Conservation (phyloP, 2,797 vertebrate species). For the Monodelphis domestica region DNA sequence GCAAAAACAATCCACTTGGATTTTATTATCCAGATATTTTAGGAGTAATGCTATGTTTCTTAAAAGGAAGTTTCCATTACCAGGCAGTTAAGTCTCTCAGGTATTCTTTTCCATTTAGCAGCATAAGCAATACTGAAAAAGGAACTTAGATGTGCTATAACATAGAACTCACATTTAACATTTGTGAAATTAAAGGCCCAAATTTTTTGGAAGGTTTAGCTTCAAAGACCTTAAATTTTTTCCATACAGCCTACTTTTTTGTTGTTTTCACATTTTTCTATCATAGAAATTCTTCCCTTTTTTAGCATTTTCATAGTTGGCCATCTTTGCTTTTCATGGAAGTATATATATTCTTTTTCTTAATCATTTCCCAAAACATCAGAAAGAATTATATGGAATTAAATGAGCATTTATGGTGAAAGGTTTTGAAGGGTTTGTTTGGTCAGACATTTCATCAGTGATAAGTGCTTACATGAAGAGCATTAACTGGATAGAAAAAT, state of each 20-base stretch:
- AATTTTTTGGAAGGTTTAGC: slow-evolving; percentile 26
- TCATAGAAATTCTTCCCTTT: slow-evolving; percentile 32
- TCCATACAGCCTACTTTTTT: slow-evolving; percentile 23
- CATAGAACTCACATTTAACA: not conserved
- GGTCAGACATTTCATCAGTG: not conserved
- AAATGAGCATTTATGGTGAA: not conserved
- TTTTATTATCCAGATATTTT: not conserved
- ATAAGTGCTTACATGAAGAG: not conserved
- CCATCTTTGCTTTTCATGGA: slow-evolving; percentile 10
- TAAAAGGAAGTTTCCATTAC: not conserved
- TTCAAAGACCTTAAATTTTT: slow-evolving; percentile 22
- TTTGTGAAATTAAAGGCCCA: not conserved
- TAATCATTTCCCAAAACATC: slow-evolving; percentile 3
- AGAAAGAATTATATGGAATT: not conserved
- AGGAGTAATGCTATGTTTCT: not conserved
- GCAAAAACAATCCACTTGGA: not conserved
- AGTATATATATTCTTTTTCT: slow-evolving; percentile 30
- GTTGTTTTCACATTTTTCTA: not conserved
- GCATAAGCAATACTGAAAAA: not conserved
- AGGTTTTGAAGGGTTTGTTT: not conserved
- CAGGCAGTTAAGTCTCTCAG: not conserved
- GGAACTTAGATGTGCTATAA: not conserved
- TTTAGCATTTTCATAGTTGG: not conserved
- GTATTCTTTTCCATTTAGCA: not conserved
- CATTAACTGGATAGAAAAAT: not conserved